Base-by-base conservation (phyloP, 1,140 invertebrate genomes). In the Drosophila carrolli region DNA sequence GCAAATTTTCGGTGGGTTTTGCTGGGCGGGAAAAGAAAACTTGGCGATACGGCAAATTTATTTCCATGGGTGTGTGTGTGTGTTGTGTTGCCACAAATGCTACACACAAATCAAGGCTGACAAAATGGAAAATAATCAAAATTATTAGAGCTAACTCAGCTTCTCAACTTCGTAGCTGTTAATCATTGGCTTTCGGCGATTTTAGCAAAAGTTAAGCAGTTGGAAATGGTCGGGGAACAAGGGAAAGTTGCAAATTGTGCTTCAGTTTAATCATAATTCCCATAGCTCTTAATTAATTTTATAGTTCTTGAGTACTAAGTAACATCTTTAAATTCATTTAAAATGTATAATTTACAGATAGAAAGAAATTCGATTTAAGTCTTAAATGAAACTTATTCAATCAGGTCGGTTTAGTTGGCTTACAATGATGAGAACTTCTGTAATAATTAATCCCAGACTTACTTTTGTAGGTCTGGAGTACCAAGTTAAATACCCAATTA, bases 41-140 rank as follows among this genome's bases (percentile, higher is more conserved):
- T 80, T 56, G 59, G 51, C 59, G 70, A 79, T 78, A 74, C 50
- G 61, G 60, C 75, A 84, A 84, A 79, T 79, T 79, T 76, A 78
- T 43, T 37, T 37, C 23, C 29, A 41, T 58, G 57, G 56, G 40
- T 27, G 44, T 32, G 47, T 14, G 41, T 32, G 29, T 32, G 29
- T 32, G 29, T 32, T 32, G 4, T 41, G 27, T 23, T 67, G 46
- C 48, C 11, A 50, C 56, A 58, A 14, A 4, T 23, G 23, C 23
- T 23, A 58, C n/a, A 44, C n/a, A 44, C 43, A 16, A 70, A 80
- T 80, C 67, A 73, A 65, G 51, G 23, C 57, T 44, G 53, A 55
- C 54, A 47, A 80, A 75, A 58, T 75, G 70, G 63, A 75, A 73
- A 63, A 67, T 70, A 68, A 61, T 82, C 58, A 44, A 65, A 82